Evolutionary conservation across 2,888 invertebrate genomes (phyloP), one percentile per base, ranked within the genome.

Genomic region (Clistopyga incitator): DNA sequence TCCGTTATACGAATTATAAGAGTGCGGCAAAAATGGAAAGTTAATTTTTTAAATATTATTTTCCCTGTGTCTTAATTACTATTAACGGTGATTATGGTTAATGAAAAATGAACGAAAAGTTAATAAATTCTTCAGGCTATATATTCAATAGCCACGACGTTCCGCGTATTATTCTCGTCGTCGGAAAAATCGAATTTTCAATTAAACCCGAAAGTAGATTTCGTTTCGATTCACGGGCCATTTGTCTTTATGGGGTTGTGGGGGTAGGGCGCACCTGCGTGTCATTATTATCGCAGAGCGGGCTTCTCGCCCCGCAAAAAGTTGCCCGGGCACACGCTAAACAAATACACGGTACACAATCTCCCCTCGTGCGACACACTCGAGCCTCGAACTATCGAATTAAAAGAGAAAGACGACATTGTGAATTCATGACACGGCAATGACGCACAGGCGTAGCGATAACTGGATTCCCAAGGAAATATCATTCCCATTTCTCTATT

Each of bases 221-320:
- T 81, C 83, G 87, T 91, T 92, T 89, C 88, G 90, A 85, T 88
- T 88, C 90, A 90, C 86, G 86, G 86, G 80, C 87, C 85, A 88
- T 90, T 89, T 85, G 77, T 78, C 86, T 86, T 50, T 71, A 38
- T 42, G 45, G 64, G 56, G 47, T 67, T 34, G 42, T 65, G 56
- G 71, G 70, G 82, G 29, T 29, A n/a, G n/a, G 77, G 87, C 88
- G 89, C 92, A 92, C 92, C 92, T 92, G 92, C 92, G 88, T 88
- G 86, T 86, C 87, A 89, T 88, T 88, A 54, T 54, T n/a, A n/a
- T 56, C 72, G 78, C n/a, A 74, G 71, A 23, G 72, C 54, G 42
- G 50, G 65, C 47, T 45, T 52, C 67, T 79, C 50, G 50, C 78
- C 77, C 65, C 74, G 75, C 81, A 71, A 82, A 87, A 87, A 87